Percentiles rank a stretch among this genome's conserved stretches.
Conservation (phyloP, 2,888 invertebrate genomes). For the Monochamus alternatus region DNA sequence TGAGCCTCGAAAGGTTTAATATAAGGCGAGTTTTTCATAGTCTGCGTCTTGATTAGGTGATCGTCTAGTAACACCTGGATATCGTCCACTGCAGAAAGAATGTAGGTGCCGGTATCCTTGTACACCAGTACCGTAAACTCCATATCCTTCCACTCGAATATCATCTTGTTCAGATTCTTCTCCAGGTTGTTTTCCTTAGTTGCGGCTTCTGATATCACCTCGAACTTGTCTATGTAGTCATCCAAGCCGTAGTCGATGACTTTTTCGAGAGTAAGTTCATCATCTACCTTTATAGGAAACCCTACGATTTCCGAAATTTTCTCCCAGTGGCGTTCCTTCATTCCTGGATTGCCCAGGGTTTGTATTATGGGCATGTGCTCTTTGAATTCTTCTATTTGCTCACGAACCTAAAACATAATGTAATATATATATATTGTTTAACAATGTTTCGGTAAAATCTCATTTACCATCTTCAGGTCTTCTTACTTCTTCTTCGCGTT, state of each 20-base stretch:
- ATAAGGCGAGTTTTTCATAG: conserved; percentile 97
- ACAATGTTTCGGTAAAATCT: not conserved
- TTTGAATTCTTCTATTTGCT: conserved; percentile 89
- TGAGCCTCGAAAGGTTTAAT: conserved; percentile 94
- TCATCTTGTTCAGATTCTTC: conserved; percentile 91
- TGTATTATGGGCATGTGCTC: conserved; percentile 92
- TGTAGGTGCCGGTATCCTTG: conserved; percentile 91
- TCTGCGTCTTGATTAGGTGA: conserved; percentile 96
- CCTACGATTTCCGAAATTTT: conserved; percentile 95
- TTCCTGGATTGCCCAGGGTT: conserved; percentile 95
- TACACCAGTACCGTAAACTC: conserved; percentile 83
- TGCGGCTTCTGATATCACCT: conserved; percentile 93
- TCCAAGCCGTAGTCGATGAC: conserved; percentile 92
- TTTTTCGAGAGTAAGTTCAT: conserved; percentile 86
- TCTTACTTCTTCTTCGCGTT: too few species aligned
- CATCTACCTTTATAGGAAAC: conserved; percentile 90
- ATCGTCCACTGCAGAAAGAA: conserved; percentile 92
- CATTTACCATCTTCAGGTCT: too few species aligned
- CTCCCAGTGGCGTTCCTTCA: conserved; percentile 95
- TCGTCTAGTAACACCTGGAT: conserved; percentile 95
- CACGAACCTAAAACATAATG: conserved; percentile 69
- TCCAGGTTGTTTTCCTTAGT: conserved; percentile 96
- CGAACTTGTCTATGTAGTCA: conserved; percentile 92
- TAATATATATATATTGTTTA: conserved; percentile 5
- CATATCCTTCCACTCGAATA: conserved; percentile 90